Evolutionary conservation across 2,888 invertebrate species (phyloP).

Genomic region (Aspidiotus rigidus): DNA sequence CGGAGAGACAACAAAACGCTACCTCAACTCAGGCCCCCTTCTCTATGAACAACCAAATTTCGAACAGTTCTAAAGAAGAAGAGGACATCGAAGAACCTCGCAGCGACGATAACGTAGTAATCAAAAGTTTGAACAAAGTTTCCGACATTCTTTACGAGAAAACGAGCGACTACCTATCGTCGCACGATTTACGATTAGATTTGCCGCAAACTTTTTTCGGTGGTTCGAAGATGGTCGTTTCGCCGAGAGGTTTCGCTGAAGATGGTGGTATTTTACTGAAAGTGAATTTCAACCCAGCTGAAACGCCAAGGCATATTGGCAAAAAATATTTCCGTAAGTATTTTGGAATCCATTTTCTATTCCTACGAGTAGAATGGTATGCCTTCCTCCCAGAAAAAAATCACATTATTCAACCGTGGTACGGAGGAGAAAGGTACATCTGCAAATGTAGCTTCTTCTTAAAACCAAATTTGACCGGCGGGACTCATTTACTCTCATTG

Average conservation of each 20-base stretch:
- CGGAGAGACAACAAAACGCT: slow-evolving; percentile 16
- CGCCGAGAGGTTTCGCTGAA: slow-evolving; percentile 61
- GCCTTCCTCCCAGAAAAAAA: too few species aligned
- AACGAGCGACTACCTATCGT: slow-evolving; percentile 62
- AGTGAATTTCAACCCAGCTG: slow-evolving; percentile 47
- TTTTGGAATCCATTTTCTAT: neutral
- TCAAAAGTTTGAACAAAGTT: slow-evolving; percentile 43
- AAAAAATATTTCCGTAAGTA: slow-evolving; percentile 32
- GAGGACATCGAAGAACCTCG: slow-evolving; percentile 38
- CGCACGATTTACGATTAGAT: slow-evolving; percentile 63
- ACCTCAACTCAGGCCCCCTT: slow-evolving; percentile 3
- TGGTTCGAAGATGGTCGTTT: slow-evolving; percentile 43
- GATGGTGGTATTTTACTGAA: slow-evolving; percentile 62
- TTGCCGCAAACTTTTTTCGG: slow-evolving; percentile 65
- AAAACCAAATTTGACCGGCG: too few species aligned
- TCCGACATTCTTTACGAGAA: slow-evolving; percentile 61
- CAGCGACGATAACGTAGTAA: slow-evolving; percentile 53
- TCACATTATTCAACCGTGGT: too few species aligned
- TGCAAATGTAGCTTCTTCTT: too few species aligned
- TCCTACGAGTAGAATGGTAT: too few species aligned
- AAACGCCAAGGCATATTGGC: slow-evolving; percentile 16
- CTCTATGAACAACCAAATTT: neutral
- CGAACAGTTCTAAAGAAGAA: slow-evolving; percentile 20
- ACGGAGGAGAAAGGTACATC: too few species aligned
- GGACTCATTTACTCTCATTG: too few species aligned